These are phyloP conservation scores for Cryptoprocta ferox DNA, from an alignment of 2,797 vertebrate genomes.

Conservation along the genomic window DNA sequence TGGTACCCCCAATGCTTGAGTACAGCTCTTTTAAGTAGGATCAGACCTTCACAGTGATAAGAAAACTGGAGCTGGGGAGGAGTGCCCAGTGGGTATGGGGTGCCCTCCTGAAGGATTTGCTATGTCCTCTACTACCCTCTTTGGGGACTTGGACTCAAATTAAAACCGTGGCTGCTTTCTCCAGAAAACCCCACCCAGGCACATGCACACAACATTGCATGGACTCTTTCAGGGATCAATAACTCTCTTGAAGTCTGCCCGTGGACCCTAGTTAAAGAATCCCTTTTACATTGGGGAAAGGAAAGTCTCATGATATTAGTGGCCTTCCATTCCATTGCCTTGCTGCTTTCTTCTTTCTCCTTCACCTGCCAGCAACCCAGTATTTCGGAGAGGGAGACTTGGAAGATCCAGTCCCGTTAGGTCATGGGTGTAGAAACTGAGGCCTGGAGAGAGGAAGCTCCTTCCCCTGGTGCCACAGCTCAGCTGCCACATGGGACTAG, in stretches of 20 bases:
- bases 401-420: background rate
- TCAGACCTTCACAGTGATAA: background rate
- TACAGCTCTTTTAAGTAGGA: background rate
- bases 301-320: background rate
- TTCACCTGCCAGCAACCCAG: background rate
- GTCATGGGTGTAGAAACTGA: background rate
- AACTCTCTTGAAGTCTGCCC: background rate
- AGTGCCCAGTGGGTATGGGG: background rate
- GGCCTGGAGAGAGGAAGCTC: background rate
- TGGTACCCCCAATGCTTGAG: background rate
- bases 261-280: background rate
- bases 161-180: background rate
- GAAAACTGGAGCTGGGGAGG: background rate
- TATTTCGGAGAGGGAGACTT: constrained; percentile 4
- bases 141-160: background rate
- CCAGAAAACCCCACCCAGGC: background rate
- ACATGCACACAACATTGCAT: background rate
- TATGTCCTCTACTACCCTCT: background rate
- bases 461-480: background rate
- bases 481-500: background rate
- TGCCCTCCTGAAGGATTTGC: background rate
- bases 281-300: background rate
- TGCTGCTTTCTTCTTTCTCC: background rate
- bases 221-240: background rate
- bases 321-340: background rate